phyloP scores from a whole-genome alignment of 2,113 vertebrate species.

The Lamprologus ornatipinnis region DNA sequence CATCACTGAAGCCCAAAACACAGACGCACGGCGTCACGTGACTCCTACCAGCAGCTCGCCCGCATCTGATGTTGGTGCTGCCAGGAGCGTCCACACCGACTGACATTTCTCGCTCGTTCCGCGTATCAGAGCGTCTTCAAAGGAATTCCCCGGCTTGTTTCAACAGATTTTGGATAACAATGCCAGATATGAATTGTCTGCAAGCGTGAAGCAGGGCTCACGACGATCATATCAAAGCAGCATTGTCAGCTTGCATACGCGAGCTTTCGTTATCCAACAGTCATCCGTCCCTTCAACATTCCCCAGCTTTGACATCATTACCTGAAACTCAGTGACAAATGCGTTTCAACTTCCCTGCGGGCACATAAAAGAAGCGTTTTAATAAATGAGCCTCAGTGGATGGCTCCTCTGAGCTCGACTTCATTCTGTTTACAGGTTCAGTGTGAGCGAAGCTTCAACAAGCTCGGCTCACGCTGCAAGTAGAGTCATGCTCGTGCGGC shows the following conservation, averaged over 20 bases:
- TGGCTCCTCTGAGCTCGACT: neutral
- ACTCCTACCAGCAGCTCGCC: neutral
- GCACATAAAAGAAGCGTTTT: neutral
- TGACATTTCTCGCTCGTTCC: neutral
- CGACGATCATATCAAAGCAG: neutral
- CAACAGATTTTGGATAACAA: neutral
- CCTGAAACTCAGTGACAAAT: constrained; percentile 38
- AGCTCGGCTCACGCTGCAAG: constrained; percentile 24
- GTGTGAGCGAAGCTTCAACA: neutral
- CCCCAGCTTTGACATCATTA: constrained; percentile 51
- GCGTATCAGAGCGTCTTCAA: neutral
- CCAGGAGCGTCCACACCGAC: neutral
- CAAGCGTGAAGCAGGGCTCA: neutral
- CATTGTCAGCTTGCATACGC: neutral
- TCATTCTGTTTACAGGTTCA: neutral
- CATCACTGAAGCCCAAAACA: neutral
- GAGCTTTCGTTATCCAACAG: neutral
- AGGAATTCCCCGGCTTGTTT: constrained; percentile 10
- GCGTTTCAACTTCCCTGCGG: neutral
- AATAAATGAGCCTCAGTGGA: neutral
- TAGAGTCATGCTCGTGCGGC: constrained; percentile 47
- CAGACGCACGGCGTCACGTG: neutral
- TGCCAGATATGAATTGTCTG: neutral
- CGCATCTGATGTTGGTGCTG: neutral
- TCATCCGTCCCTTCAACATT: constrained; percentile 50